Conservation (phyloP, 2,797 vertebrate genomes). For the Pterois miles region DNA sequence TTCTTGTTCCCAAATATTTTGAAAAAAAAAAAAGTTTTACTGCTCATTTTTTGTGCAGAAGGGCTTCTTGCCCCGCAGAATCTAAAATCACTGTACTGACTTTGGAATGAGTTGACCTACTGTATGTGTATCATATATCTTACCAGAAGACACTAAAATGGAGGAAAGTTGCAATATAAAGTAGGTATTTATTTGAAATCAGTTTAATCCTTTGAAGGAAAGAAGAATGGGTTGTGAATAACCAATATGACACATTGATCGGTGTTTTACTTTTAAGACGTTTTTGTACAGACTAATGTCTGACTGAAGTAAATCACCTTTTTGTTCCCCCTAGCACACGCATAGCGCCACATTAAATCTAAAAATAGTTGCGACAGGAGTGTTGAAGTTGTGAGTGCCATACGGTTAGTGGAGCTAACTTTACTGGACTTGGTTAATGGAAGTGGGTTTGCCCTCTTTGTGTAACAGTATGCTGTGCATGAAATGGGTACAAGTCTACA, state of each 20-base stretch:
- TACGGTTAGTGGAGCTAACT: constrained; percentile 76
- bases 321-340: constrained; percentile 22
- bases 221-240: constrained; percentile 53
- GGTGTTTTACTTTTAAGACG: constrained; percentile 43
- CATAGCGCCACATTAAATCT: constrained; percentile 61
- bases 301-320: constrained; percentile 53
- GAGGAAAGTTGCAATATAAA: constrained; percentile 71
- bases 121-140: constrained; percentile 49
- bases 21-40: constrained; percentile 16
- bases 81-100: constrained; percentile 56
- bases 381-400: constrained; percentile 81
- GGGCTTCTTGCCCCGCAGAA: constrained; percentile 22
- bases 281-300: constrained; percentile 73
- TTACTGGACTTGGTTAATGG: constrained; percentile 75
- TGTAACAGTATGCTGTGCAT: constrained; percentile 85
- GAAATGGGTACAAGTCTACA: constrained; percentile 79
- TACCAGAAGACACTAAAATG: constrained; percentile 63
- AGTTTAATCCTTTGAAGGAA: constrained; percentile 14
- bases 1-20: constrained; percentile 44
- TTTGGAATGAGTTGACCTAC: constrained; percentile 45
- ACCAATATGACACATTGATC: constrained; percentile 32
- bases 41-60: constrained; percentile 29
- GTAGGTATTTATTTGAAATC: constrained; percentile 66
- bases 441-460: constrained; percentile 73
- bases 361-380: constrained; percentile 68